These are phyloP conservation scores for Sipha maydis DNA, from an alignment of 2,888 invertebrate species.

Conservation along the genomic window DNA sequence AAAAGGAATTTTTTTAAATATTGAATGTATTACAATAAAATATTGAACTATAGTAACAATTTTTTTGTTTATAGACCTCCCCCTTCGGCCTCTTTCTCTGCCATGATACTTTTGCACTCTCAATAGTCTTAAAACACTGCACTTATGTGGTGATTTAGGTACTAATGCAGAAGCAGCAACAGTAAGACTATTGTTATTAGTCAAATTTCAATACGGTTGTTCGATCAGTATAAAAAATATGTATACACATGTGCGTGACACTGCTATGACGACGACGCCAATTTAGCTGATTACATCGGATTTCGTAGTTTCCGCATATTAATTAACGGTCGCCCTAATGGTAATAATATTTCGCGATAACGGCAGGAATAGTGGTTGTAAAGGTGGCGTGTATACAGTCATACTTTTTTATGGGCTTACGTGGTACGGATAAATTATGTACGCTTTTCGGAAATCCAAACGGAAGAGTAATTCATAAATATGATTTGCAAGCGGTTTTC, in stretches of 20 bases:
- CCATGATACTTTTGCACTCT: too few species aligned
- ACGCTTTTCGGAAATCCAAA: background rate
- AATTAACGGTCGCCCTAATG: background rate
- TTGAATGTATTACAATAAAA: too few species aligned
- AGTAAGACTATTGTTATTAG: background rate
- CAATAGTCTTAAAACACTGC: too few species aligned
- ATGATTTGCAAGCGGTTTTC: slow-evolving; percentile 16
- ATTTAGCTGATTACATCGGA: background rate
- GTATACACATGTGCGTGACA: background rate
- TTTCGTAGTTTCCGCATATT: background rate
- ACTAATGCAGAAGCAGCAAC: too few species aligned
- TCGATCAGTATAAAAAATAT: background rate
- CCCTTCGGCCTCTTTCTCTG: fast-evolving
- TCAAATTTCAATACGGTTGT: background rate
- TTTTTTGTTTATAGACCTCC: too few species aligned
- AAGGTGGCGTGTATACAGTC: background rate
- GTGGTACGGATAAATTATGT: background rate
- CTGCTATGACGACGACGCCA: background rate
- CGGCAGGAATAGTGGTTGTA: background rate
- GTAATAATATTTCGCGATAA: background rate
- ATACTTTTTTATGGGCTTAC: background rate
- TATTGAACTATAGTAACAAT: too few species aligned
- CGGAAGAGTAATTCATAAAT: slow-evolving; percentile 1
- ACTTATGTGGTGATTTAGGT: too few species aligned
- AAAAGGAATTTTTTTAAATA: too few species aligned